Base-by-base conservation (phyloP, 2,888 invertebrate species). In the Cloeon dipterum region DNA sequence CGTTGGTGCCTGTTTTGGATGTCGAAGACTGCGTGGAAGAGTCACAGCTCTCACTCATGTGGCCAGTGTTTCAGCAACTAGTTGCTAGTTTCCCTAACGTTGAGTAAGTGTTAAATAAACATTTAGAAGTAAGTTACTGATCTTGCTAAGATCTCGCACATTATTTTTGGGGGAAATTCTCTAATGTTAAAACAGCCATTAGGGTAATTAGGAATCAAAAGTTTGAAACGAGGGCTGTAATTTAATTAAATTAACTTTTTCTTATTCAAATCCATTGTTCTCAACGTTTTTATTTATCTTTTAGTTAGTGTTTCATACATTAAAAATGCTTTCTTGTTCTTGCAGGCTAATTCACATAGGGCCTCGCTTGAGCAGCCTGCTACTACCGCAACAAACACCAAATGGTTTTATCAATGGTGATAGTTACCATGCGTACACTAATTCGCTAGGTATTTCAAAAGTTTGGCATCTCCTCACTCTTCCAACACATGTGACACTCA, bases 1-100 rank as follows among this genome's bases (percentile, higher is more conserved):
- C 57, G 42, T 51, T 68, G 41, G 54, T 65, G 11, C 67, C 67
- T 20, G 64, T 65, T 3, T 46, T 68, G 35, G 67, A 68, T 46
- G 61, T 65, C 25, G 61, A 61, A 36, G 57, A 61, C 10, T 54
- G 55, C 35, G 59, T 64, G 1, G 56, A 56, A 35, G 58, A 56
- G 42, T 59, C 62, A 36, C 61, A 65, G 43, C 48, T 66, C 10
- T 47, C 56, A 19, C 56, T 57, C 42, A 58, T 66, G 52, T 65
- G 63, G 55, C 54, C 61, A 13, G 52, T 59, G 29, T 59, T 68
- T 42, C 60, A 62, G 46, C 63, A 63, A 46, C 55, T 64, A 26
- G 46, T 66, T 18, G 57, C 65, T 3, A 62, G 61, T 40, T 67
- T 67, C 47, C 59, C 63, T 26, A 59, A 58, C 42, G 49, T 63